Conservation (phyloP, 1,140 invertebrate genomes). For the Hypothenemus hampei region DNA sequence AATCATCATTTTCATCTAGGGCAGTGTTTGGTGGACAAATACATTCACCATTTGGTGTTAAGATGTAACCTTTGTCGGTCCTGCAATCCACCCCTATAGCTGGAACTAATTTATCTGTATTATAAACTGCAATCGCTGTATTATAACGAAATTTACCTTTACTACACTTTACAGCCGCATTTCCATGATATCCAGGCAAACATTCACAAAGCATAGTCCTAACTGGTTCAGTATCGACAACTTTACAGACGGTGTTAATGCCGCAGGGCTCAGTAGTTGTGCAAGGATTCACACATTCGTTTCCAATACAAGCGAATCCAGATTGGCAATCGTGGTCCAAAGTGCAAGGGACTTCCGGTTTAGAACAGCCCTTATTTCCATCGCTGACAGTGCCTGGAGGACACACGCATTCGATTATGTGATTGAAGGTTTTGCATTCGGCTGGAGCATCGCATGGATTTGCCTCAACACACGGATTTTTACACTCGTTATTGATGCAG, state of each 20-base stretch:
- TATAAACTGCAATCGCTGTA: background rate
- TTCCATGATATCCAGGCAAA: constrained; percentile 75
- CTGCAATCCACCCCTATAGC: constrained; percentile 56
- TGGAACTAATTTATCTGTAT: constrained; percentile 17
- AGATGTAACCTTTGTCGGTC: constrained; percentile 66
- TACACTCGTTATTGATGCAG: constrained; percentile 75
- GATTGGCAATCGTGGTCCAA: constrained; percentile 77
- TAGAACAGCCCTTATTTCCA: constrained; percentile 59
- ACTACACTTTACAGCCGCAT: constrained; percentile 71
- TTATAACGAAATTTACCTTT: constrained; percentile 51
- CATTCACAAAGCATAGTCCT: constrained; percentile 87
- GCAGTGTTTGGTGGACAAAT: constrained; percentile 70
- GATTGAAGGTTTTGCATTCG: constrained; percentile 71
- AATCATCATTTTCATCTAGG: constrained; percentile 70
- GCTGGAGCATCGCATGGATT: constrained; percentile 65
- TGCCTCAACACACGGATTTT: constrained; percentile 62
- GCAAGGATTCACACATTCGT: constrained; percentile 81
- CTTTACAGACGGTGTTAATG: constrained; percentile 71
- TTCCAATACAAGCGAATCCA: constrained; percentile 74
- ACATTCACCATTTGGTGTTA: constrained; percentile 65
- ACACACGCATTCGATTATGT: constrained; percentile 70
- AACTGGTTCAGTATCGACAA: constrained; percentile 75
- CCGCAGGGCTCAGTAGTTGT: constrained; percentile 73
- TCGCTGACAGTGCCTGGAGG: constrained; percentile 71
- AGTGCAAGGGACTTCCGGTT: constrained; percentile 59